Base-by-base conservation (phyloP, 2,888 invertebrate genomes). In the Mythimna pallens region DNA sequence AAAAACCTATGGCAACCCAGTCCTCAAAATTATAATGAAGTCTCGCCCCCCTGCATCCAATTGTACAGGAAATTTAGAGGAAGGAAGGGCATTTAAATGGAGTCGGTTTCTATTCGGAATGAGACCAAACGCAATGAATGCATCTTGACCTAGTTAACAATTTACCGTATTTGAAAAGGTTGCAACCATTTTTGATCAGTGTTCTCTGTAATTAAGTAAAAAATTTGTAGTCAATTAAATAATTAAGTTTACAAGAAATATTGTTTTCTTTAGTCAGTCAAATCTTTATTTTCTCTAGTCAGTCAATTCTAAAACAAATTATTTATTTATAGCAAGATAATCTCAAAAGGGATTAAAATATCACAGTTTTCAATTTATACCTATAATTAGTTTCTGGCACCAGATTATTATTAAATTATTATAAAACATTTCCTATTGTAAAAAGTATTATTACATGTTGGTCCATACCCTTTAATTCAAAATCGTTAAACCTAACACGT, bases 231-330 rank as follows among this genome's bases (percentile, higher is more conserved):
- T 68, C 10, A 5, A 34, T 22, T 66, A 12, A n/a, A 25, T 34
- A 3, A 67, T 20, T 17, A 14, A n/a, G 5, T 20, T 43, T 34
- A 62, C 30, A 73, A 52, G 0, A 52, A 59, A 52, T 7, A 22
- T 73, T 57, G 50, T 50, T 10, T 40, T 57, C 30, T 52, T 43
- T 70, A 73, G 25, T 78, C 71, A 70, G 58, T 70, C 58, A 34
- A n/a, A n/a, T n/a, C 7, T 30, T 73, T 57, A 57, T 50, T 10
- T 40, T 57, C 30, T 52, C 52, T 70, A 73, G 25, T 78, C 71
- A 70, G 58, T 70, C 58, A 34, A n/a, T 9, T 0, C 30, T 69
- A 30, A 40, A 6, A 50, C 43, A 36, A 34, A 58, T 8, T 34
- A 47, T 50, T 50, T 14, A 30, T 58, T 22, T 40, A 50, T 17